Evolutionary conservation across 2,113 vertebrate species (phyloP), one percentile per base, ranked within the genome.

Genomic region (Plectropomus leopardus): DNA sequence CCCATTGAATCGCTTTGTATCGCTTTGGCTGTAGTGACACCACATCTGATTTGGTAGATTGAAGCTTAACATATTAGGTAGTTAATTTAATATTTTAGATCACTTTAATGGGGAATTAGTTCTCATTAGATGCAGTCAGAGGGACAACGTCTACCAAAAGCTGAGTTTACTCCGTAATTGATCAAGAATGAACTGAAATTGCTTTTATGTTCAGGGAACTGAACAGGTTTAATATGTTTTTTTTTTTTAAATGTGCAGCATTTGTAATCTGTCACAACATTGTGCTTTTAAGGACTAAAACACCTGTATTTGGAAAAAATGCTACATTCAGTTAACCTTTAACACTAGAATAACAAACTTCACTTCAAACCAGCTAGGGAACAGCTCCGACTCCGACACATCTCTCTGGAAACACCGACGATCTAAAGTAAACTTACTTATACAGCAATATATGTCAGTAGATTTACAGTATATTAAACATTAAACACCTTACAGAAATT

Each of bases 311-410:
- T 84, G 65, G n/a, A n/a, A 42, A 82, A 89, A 89, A 89, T 77
- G 78, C 86, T 94, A 92, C 92, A 90, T 92, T 94, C 92, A 90
- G 70, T 72, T 78, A 42, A 92, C 88, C 63, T 90, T 70, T 23
- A 85, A 86, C 79, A 92, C 72, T 36, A 84, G 57, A 86, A 80
- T 50, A 71, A 90, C 66, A 82, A 61, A 66, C 53, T 63, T 86
- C 55, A 88, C 76, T 83, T 80, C 21, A 76, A 69, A 83, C 45
- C 74, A 75, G 59, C 51, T 44, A 84, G 68, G 59, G 70, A 82
- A 80, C 48, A 9, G 48, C 73, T 83, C 77, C 55, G n/a, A 74
- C 72, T 66, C 61, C 55, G 45, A 70, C 44, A 28, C 7, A 15
- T 69, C 71, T 76, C 51, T 84, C 80, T 54, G 74, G 64, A 80